phyloP scores from a whole-genome alignment of 30 jellyfish, hydroid and myxozoan genomes.

The Hydractinia symbiolongicarpus region DNA sequence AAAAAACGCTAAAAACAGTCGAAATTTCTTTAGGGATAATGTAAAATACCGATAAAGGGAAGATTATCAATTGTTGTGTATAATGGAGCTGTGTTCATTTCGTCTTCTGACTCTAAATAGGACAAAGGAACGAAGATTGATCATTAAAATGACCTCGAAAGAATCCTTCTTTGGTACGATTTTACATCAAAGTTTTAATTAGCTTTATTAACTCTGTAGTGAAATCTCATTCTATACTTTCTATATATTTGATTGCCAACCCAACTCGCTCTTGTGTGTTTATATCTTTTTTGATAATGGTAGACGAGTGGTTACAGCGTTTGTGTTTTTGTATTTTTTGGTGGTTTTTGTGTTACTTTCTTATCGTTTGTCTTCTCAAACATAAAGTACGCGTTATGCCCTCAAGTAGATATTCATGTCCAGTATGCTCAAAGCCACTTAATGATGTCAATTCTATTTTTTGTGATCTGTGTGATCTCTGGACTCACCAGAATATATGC shows the following conservation, averaged over 20 bases:
- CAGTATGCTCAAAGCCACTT: neutral
- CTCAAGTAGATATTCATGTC: neutral
- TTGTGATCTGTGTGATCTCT: conserved; percentile 4
- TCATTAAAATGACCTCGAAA: neutral
- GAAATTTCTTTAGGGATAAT: neutral
- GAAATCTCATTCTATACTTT: neutral
- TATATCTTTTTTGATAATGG: no score
- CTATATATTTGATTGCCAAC: neutral
- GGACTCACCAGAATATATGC: conserved; percentile 7
- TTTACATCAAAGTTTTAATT: neutral
- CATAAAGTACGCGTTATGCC: neutral
- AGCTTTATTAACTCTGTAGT: neutral
- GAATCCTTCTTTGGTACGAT: neutral
- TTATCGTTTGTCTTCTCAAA: neutral
- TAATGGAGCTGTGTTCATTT: neutral
- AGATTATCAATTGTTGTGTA: neutral
- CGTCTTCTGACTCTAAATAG: neutral
- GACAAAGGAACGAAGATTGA: neutral
- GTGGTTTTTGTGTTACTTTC: neutral
- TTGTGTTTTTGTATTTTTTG: neutral
- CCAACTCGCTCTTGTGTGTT: neutral
- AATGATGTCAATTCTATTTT: neutral
- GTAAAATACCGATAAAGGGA: neutral
- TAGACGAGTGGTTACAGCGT: no score
- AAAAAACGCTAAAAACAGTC: neutral